Evolutionary conservation across 1,140 invertebrate genomes (phyloP), one percentile per base, ranked within the genome.

Genomic region (Patella vulgata): DNA sequence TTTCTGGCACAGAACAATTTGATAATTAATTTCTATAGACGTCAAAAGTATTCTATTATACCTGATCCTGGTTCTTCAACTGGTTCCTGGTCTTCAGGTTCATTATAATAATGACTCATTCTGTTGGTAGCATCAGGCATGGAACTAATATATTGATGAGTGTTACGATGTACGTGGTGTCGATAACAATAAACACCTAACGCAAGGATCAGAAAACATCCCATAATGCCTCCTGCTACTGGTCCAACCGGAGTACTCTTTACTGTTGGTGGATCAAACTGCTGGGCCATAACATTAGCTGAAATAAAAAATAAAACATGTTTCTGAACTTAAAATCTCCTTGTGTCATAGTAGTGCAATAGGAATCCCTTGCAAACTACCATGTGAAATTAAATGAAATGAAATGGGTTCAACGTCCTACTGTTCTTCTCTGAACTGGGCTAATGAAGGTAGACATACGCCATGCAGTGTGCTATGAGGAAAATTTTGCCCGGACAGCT

Each of bases 121-220:
- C 84, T 64, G 19, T 84, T 75, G 42, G 74, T 71, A 44, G 79
- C 80, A 28, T 80, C 82, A 27, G 75, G 78, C 31, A 81, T 59
- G 57, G 80, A 63, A 59, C 71, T 71, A 59, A 82, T 78, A 72
- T 82, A 81, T 64, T 81, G 79, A 28, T 71, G 70, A 30, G 76
- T 74, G 60, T 73, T 79, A 27, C 82, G 76, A 69, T 82, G 76
- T 14, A 85, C 81, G 48, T 85, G 85, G 62, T 87, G 83, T 27
- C 88, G 82, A 68, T 90, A 90, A 71, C 89, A 90, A 59, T 89
- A 90, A 0, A 90, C 80, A 0, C 85, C 86, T n/a, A 90, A 66
- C 0, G 87, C 88, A 3, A 91, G 69, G 31, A 90, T 83, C 4
- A 90, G 70, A 44, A 91, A 87, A 59, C 88, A 86, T 2, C 86